Percentiles rank a stretch among this genome's conserved stretches.
These are phyloP conservation scores for Aspidiotus destructor DNA, from an alignment of 2,888 invertebrate species.

Conservation along the genomic window DNA sequence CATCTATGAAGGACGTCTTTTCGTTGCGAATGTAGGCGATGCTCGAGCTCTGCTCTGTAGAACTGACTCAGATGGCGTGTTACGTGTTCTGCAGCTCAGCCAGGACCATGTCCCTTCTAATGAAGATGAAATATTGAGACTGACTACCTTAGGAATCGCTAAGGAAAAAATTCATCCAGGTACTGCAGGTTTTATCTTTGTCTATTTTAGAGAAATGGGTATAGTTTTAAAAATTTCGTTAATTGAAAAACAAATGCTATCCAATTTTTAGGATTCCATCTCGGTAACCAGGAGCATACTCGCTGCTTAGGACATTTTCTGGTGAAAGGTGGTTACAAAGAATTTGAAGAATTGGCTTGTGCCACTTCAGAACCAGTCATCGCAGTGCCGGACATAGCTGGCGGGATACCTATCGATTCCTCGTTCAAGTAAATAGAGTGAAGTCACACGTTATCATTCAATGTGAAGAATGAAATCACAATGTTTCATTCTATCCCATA, in stretches of 20 bases:
- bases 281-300: conserved; percentile 73
- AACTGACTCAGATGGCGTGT: conserved; percentile 64
- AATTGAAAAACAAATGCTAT: not conserved
- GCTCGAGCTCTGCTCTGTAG: conserved; percentile 69
- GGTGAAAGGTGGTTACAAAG: conserved; percentile 75
- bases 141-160: conserved; percentile 66
- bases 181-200: too few species aligned
- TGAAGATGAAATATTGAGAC: conserved; percentile 69
- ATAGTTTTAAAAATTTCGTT: not conserved
- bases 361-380: conserved; percentile 70
- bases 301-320: conserved; percentile 79
- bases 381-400: conserved; percentile 72
- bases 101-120: conserved; percentile 76
- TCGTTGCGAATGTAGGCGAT: conserved; percentile 80
- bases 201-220: conserved; percentile 25
- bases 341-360: conserved; percentile 61
- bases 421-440: conserved; percentile 52
- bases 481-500: conserved; percentile 37
- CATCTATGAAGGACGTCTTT: conserved; percentile 65
- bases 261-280: conserved; percentile 48
- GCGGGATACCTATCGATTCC: conserved; percentile 66
- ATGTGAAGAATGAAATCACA: not conserved
- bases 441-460: not conserved
- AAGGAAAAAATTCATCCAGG: conserved; percentile 52
- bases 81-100: conserved; percentile 69